Evolutionary conservation across 1,140 invertebrate species (phyloP).

Genomic region (Carposina sasakii): DNA sequence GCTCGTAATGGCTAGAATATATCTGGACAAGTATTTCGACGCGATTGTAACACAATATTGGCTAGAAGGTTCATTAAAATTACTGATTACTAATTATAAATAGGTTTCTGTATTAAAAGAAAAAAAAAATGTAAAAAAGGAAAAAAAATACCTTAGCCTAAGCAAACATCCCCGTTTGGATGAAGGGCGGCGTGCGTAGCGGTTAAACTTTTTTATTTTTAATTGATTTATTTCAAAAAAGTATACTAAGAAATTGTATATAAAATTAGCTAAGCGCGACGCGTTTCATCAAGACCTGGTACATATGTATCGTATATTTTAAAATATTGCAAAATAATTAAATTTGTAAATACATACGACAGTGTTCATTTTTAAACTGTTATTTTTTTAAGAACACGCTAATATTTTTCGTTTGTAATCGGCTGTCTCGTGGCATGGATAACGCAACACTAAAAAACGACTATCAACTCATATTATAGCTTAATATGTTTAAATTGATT

Average conservation of each 20-base stretch:
- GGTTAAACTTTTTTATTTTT: conserved; percentile 24
- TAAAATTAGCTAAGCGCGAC: conserved; percentile 25
- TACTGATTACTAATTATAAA: conserved; percentile 54
- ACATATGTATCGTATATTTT: conserved; percentile 59
- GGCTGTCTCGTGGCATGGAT: conserved; percentile 16
- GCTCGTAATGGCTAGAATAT: conserved; percentile 19
- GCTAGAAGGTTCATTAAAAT: conserved; percentile 48
- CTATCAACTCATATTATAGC: conserved; percentile 14
- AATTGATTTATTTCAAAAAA: conserved; percentile 23
- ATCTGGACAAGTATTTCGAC: conserved; percentile 9
- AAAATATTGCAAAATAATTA: conserved; percentile 39
- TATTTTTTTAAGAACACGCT: conserved; percentile 49
- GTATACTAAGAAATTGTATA: conserved; percentile 45
- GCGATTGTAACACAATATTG: conserved; percentile 27
- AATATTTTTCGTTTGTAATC: conserved; percentile 19
- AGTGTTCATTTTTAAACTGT: conserved; percentile 57
- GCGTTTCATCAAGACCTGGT: conserved; percentile 30
- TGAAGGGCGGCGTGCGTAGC: conserved; percentile 19
- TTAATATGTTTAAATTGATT: conserved; percentile 13
- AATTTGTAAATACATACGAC: conserved; percentile 62
- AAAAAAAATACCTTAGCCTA: conserved; percentile 40
- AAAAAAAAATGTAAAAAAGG: conserved; percentile 43
- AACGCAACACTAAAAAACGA: conserved; percentile 5
- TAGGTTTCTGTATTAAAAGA: conserved; percentile 53
- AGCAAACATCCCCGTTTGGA: conserved; percentile 35